Evolutionary conservation across 1,140 invertebrate genomes (phyloP), one percentile per base, ranked within the genome.

Genomic region (Heterodera carotae): DNA sequence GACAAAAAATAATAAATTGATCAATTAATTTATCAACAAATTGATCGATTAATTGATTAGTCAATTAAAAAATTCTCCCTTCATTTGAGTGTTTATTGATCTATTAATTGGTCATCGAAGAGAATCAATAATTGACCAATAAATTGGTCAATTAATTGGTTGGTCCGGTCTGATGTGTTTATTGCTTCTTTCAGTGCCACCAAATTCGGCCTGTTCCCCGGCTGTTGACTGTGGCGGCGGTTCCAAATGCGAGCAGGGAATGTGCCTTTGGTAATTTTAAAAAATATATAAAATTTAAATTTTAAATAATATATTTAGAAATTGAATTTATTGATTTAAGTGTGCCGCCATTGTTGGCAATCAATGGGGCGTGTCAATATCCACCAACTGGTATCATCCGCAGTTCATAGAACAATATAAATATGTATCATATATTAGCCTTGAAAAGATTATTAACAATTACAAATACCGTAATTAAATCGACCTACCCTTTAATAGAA

Each of bases 321-420:
- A 29, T 27, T 69, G 12, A 53, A 53, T 18, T 18, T 18, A 22
- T 12, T 72, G 62, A 15, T 48, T 43, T 0, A 43, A 74, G 72
- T 60, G 34, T 76, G 22, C 10, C 68, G 12, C 83, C 83, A 18
- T 39, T 83, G 29, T 56, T 70, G 74, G 36, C 82, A 12, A 72
- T 83, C 29, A 83, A 85, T 60, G 83, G 73, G 53, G 79, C 80
- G 22, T 83, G 82, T 43, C 83, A 85, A 53, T 83, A 84, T 69
- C 82, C 82, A 10, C 82, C 82, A 3, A 73, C 82, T 8, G 83
- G 83, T 83, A 67, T 39, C 25, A 67, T 34, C 18, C 12, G 5
- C 22, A 56, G 15, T 56, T 56, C n/a, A n/a, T n/a, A n/a, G n/a
- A 56, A 56, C 15, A 56, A 22, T 22, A 18, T 1, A 15, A 56